Conservation (phyloP, 2,888 invertebrate genomes). For the Plebejus melissa region DNA sequence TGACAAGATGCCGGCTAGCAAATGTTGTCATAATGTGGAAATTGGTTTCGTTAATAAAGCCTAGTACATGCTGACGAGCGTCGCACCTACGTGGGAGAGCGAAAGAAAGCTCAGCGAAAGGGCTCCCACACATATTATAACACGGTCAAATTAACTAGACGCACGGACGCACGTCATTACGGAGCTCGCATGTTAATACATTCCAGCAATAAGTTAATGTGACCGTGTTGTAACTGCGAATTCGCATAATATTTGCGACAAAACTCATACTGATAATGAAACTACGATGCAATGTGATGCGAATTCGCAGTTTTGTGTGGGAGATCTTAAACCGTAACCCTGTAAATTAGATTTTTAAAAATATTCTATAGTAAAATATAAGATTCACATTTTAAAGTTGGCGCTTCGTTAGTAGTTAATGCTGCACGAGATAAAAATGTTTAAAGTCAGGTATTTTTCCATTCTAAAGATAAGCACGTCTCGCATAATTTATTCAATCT, state of each 20-base stretch:
- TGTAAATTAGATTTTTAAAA: neutral
- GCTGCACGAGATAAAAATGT: neutral
- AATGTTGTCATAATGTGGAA: conserved; percentile 17
- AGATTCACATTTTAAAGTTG: conserved; percentile 1
- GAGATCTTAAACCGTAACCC: neutral
- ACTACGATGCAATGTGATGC: no score
- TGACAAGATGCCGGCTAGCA: conserved; percentile 18
- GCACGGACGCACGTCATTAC: no score
- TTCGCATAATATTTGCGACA: no score
- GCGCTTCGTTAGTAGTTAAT: conserved; percentile 4
- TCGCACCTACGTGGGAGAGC: neutral
- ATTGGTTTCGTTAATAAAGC: neutral
- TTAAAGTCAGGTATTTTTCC: conserved; percentile 12
- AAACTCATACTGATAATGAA: no score
- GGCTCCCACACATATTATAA: neutral
- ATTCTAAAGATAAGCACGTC: conserved; percentile 25
- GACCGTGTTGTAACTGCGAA: neutral
- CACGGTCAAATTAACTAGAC: no score
- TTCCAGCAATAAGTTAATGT: no score
- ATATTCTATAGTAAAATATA: neutral
- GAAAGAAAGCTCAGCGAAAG: neutral
- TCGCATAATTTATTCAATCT: conserved; percentile 21
- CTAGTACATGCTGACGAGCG: neutral
- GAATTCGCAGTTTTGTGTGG: no score
- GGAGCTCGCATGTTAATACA: no score